Percentiles rank a stretch among this genome's conserved stretches.
Evolutionary conservation across 1,140 invertebrate genomes (phyloP).

Genomic region (Dreissena rostriformis): DNA sequence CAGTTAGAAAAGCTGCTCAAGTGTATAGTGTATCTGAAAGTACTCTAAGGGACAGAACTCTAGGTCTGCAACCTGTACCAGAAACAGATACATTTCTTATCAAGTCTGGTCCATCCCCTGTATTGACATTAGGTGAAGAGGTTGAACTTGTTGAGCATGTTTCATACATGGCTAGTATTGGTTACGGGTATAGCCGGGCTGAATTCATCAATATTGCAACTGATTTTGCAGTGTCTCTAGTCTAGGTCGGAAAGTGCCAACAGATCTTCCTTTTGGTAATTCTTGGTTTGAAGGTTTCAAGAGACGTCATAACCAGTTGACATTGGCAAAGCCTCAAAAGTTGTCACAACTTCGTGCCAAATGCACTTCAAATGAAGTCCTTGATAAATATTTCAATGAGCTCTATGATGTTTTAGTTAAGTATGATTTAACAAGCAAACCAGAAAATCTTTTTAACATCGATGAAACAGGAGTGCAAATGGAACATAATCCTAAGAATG

Average conservation of each 20-base stretch:
- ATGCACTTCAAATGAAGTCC: slow-evolving; percentile 28
- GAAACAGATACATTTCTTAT: neutral
- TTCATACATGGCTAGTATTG: neutral
- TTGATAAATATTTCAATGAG: slow-evolving; percentile 25
- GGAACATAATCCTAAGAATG: slow-evolving; percentile 69
- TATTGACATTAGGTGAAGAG: neutral
- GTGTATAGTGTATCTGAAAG: neutral
- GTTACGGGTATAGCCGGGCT: neutral
- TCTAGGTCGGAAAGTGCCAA: neutral
- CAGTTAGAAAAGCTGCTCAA: neutral
- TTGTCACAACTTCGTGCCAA: slow-evolving; percentile 21
- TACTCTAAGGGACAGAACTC: neutral
- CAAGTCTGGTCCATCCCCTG: neutral
- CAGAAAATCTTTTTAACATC: slow-evolving; percentile 77
- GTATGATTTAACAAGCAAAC: slow-evolving; percentile 60
- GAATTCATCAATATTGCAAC: neutral
- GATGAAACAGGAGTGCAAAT: slow-evolving; percentile 80
- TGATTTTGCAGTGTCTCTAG: slow-evolving; percentile 8
- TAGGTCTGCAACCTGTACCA: neutral
- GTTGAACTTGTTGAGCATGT: neutral
- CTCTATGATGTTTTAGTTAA: slow-evolving; percentile 20
- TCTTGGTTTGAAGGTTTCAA: slow-evolving; percentile 12
- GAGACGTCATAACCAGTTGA: no score
- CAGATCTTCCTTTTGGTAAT: neutral
- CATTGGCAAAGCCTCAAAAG: slow-evolving; percentile 1